Evolutionary conservation across 2,113 vertebrate species (phyloP).

Genomic region (Trachemys scripta): DNA sequence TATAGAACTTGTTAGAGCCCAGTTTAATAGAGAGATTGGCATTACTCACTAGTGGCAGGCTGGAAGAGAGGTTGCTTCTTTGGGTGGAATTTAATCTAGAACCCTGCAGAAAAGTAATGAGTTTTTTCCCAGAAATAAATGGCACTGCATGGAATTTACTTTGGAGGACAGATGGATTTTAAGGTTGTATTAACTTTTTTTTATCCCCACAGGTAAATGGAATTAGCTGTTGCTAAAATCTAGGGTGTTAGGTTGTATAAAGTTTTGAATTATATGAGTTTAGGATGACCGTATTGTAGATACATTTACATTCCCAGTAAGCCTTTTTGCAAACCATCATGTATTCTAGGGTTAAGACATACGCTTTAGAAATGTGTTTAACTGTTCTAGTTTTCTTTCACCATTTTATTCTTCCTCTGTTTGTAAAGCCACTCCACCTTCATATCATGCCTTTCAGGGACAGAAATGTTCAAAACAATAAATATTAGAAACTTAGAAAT

Average conservation of each 20-base stretch:
- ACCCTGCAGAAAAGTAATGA: background rate
- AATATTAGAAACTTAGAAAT: background rate
- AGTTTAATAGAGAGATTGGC: background rate
- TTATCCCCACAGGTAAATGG: background rate
- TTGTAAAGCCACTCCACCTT: background rate
- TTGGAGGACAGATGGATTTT: background rate
- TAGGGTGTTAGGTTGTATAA: background rate
- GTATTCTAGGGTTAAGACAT: background rate
- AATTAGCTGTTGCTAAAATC: background rate
- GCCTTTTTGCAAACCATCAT: conserved; percentile 9
- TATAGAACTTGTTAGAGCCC: background rate
- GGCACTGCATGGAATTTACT: background rate
- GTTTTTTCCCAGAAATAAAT: background rate
- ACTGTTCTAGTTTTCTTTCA: background rate
- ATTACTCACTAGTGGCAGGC: background rate
- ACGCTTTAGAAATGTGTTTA: background rate
- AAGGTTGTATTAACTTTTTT: background rate
- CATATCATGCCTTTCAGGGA: background rate
- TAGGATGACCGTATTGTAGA: background rate
- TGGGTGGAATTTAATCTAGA: background rate
- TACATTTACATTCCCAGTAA: background rate
- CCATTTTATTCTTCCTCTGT: background rate
- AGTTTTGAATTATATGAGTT: background rate
- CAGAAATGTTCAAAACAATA: background rate
- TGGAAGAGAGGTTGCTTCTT: background rate